phyloP scores from a whole-genome alignment of 2,113 vertebrate species.

The Echinops telfairi region DNA sequence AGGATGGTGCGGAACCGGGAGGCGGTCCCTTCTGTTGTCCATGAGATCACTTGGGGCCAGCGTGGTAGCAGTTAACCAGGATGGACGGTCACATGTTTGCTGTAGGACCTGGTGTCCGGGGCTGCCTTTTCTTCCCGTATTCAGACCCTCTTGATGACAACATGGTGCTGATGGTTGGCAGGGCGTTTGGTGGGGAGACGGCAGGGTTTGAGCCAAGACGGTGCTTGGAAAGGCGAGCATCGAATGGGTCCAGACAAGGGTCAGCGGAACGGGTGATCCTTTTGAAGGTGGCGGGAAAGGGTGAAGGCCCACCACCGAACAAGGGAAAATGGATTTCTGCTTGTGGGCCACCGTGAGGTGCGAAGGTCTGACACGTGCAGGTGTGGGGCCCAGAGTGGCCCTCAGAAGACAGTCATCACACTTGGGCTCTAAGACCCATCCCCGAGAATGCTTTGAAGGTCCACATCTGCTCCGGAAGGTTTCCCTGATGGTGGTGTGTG shows the following conservation, averaged over 20 bases:
- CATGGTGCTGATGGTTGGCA: no score
- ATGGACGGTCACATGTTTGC: no score
- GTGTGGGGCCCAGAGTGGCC: neutral
- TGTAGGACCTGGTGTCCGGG: no score
- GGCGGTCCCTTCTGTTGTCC: neutral
- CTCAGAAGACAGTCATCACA: neutral
- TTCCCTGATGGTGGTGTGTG: neutral
- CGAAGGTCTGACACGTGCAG: accelerated
- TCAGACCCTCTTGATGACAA: neutral
- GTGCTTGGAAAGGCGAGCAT: accelerated
- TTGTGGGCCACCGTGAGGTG: accelerated
- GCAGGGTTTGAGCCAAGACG: accelerated
- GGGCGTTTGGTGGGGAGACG: accelerated
- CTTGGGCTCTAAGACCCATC: no score
- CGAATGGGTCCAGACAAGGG: accelerated
- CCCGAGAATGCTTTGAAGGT: neutral
- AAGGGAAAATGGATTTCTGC: neutral
- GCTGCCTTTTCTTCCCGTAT: neutral
- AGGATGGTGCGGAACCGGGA: neutral
- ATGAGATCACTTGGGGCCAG: neutral
- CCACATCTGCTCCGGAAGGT: neutral
- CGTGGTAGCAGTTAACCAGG: neutral
- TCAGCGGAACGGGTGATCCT: accelerated
- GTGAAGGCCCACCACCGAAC: no score
- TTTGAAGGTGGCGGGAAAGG: neutral